Conservation (phyloP, 2,113 vertebrate species). For the Embiotoca jacksoni region DNA sequence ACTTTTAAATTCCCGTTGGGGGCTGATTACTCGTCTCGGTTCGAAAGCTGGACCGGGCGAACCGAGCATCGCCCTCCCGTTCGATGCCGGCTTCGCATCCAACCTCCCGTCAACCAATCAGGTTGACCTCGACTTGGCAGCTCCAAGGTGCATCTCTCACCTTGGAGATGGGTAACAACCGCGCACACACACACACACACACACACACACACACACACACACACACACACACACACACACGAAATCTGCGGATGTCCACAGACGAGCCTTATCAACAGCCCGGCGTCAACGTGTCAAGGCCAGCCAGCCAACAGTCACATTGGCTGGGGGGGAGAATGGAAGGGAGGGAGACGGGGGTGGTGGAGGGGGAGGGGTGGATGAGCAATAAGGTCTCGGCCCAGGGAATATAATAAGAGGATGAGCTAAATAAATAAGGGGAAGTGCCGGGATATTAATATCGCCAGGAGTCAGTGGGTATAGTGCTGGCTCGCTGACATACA, state of each 20-base stretch:
- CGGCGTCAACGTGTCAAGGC: slow-evolving; percentile 57
- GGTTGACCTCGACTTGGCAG: slow-evolving; percentile 72
- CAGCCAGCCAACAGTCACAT: slow-evolving; percentile 21
- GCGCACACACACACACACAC: background rate
- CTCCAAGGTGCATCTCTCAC: slow-evolving; percentile 56
- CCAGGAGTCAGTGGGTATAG: slow-evolving; percentile 38
- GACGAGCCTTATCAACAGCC: slow-evolving; percentile 56
- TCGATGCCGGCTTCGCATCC: slow-evolving; percentile 29
- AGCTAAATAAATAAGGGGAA: slow-evolving; percentile 70
- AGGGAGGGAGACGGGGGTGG: background rate
- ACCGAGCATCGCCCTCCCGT: slow-evolving; percentile 35
- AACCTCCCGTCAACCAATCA: slow-evolving; percentile 44
- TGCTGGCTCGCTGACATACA: slow-evolving; percentile 35
- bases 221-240: too few relatives aligned
- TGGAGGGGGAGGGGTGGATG: background rate
- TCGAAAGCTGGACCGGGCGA: slow-evolving; percentile 24
- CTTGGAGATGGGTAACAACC: slow-evolving; percentile 59
- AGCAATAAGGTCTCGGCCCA: slow-evolving; percentile 58
- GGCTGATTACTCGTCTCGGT: slow-evolving; percentile 30
- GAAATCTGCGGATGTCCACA: slow-evolving; percentile 32
- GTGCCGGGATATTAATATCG: slow-evolving; percentile 59
- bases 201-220: too few relatives aligned
- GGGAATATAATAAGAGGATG: slow-evolving; percentile 64
- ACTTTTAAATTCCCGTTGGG: slow-evolving; percentile 34
- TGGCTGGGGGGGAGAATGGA: too few relatives aligned